phyloP scores from a whole-genome alignment of 2,797 vertebrate species.

The Chiroxiphia lanceolata region DNA sequence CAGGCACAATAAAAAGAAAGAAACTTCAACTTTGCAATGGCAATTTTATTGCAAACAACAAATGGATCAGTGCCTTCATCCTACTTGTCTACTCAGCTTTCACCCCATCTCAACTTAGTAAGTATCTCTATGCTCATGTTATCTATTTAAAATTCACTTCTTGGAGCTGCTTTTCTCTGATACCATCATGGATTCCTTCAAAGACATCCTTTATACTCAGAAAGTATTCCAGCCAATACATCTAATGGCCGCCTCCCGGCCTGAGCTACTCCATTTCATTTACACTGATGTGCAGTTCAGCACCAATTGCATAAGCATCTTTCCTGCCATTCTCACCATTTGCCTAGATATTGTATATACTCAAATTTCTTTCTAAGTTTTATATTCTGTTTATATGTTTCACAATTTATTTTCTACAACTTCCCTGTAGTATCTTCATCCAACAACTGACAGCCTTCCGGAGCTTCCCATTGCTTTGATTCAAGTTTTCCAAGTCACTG shows the following conservation, averaged over 20 bases:
- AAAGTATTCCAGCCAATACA: background rate
- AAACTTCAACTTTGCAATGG: conserved; percentile 52
- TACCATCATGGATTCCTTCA: background rate
- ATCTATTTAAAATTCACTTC: background rate
- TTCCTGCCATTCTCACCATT: background rate
- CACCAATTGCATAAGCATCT: background rate
- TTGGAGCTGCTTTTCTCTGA: background rate
- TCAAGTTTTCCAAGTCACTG: background rate
- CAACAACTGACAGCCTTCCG: background rate
- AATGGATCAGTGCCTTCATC: background rate
- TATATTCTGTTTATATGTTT: background rate
- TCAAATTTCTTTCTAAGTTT: background rate
- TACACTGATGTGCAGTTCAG: background rate
- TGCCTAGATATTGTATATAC: background rate
- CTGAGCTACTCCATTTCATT: background rate
- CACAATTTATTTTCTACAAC: background rate
- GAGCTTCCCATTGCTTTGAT: background rate
- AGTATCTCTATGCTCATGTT: background rate
- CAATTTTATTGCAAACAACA: conserved; percentile 60
- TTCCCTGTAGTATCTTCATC: background rate
- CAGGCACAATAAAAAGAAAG: conserved; percentile 55
- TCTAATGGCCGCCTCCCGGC: background rate
- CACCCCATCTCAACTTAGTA: background rate
- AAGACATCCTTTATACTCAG: background rate
- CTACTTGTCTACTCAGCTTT: background rate